These are phyloP conservation scores for Drosophila mettleri DNA, from an alignment of 2,888 invertebrate genomes.

Conservation along the genomic window DNA sequence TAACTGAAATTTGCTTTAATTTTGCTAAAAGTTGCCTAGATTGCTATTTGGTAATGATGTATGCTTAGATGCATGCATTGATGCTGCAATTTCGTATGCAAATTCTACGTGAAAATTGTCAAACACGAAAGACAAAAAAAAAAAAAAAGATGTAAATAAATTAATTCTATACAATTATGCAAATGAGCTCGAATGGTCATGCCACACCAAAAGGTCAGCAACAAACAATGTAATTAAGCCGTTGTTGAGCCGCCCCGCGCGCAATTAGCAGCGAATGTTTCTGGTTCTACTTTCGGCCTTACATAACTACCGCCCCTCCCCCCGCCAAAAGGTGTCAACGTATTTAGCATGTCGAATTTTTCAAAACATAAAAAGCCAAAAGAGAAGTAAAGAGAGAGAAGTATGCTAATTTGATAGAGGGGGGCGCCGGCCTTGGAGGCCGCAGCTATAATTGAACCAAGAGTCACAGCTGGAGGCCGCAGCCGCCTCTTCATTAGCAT, in stretches of 20 bases:
- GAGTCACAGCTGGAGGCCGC: slow-evolving; percentile 25
- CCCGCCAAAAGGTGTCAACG: slow-evolving; percentile 71
- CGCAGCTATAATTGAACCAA: slow-evolving; percentile 65
- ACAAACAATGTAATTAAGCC: slow-evolving; percentile 70
- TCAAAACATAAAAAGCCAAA: slow-evolving; percentile 55
- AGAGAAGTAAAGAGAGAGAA: slow-evolving; percentile 47
- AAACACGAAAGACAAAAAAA: too few relatives aligned
- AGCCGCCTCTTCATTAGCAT: slow-evolving; percentile 53
- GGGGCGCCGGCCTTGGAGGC: slow-evolving; percentile 65
- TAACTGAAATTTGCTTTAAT: slow-evolving; percentile 49
- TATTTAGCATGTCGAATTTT: slow-evolving; percentile 61
- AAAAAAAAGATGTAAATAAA: slow-evolving; percentile 59
- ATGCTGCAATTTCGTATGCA: slow-evolving; percentile 60
- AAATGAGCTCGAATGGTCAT: slow-evolving; percentile 55
- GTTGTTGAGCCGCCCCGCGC: slow-evolving; percentile 68
- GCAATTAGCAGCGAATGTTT: slow-evolving; percentile 70
- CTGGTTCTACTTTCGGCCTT: slow-evolving; percentile 8
- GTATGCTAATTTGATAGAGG: slow-evolving; percentile 68
- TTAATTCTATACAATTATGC: slow-evolving; percentile 68
- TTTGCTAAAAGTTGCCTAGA: slow-evolving; percentile 34
- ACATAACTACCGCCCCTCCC: too few relatives aligned
- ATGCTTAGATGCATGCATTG: slow-evolving; percentile 36
- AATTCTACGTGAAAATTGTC: slow-evolving; percentile 63
- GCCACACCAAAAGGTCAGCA: slow-evolving; percentile 60
- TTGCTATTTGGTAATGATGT: slow-evolving; percentile 40